phyloP scores from a whole-genome alignment of 1,140 invertebrate species.

The Brachionus rubens region DNA sequence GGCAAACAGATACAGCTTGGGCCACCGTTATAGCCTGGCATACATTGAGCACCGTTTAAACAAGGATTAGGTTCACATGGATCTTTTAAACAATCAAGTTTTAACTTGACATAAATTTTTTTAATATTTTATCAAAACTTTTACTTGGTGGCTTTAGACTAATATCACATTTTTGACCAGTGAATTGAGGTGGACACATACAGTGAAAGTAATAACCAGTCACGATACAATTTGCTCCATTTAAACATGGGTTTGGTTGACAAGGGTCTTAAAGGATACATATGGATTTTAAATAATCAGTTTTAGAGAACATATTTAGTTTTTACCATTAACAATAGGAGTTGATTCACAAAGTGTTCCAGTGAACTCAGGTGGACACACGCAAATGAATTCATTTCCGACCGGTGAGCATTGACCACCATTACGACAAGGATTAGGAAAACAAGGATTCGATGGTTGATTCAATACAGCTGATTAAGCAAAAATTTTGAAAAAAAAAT shows the following conservation, averaged over 20 bases:
- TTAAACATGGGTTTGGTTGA: conserved; percentile 46
- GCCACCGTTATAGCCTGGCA: neutral
- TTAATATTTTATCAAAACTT: neutral
- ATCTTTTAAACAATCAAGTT: neutral
- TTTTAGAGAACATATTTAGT: neutral
- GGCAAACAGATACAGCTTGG: conserved; percentile 28
- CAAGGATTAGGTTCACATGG: conserved; percentile 21
- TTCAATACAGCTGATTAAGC: neutral
- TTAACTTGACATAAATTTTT: neutral
- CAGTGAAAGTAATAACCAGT: conserved; percentile 39
- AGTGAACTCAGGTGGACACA: conserved; percentile 51
- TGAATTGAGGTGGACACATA: conserved; percentile 39
- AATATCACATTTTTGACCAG: conserved; percentile 18
- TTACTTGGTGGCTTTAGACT: neutral
- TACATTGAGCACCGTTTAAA: conserved; percentile 23
- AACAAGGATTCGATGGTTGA: conserved; percentile 35
- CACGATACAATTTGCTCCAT: conserved; percentile 34
- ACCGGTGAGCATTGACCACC: conserved; percentile 43
- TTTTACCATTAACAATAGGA: neutral
- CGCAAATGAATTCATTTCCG: conserved; percentile 61
- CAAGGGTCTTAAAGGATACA: conserved; percentile 41
- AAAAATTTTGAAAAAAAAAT: neutral
- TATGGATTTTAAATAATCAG: neutral
- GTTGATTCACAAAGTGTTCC: conserved; percentile 49
- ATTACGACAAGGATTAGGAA: conserved; percentile 36